Evolutionary conservation across 2,113 vertebrate species (phyloP).

Genomic region (Poicephalus meyeri): DNA sequence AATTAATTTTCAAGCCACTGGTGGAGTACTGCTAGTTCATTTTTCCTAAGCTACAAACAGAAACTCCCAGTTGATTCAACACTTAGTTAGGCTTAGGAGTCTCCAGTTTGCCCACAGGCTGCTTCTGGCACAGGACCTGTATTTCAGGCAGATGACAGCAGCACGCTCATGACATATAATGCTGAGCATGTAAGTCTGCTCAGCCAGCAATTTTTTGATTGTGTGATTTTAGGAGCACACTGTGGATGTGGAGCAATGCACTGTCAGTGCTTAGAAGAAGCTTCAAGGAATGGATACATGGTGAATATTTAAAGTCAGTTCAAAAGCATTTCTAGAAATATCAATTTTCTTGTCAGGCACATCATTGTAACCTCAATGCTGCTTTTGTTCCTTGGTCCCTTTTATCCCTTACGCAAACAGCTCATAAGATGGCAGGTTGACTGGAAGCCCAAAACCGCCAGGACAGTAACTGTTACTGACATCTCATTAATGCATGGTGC

Average conservation of each 20-base stretch:
- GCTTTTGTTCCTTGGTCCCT: background rate
- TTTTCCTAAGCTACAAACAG: background rate
- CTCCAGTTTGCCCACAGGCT: background rate
- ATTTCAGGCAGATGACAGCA: background rate
- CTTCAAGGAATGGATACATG: background rate
- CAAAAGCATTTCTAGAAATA: constrained; percentile 17
- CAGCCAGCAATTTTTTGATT: background rate
- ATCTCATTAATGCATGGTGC: background rate
- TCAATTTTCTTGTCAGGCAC: background rate
- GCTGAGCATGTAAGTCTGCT: background rate
- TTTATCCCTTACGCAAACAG: background rate
- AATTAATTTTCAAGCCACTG: background rate
- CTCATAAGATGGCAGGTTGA: background rate
- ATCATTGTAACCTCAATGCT: background rate
- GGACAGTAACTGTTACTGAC: background rate
- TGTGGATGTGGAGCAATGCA: background rate
- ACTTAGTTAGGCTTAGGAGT: background rate
- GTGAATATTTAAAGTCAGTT: background rate
- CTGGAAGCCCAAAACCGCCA: background rate
- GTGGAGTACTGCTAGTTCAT: background rate
- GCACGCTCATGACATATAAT: background rate
- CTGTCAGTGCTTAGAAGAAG: background rate
- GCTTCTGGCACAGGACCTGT: background rate
- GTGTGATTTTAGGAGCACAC: background rate
- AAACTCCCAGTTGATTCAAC: background rate